Evolutionary conservation across 2,888 invertebrate genomes (phyloP), one percentile per base, ranked within the genome.

Genomic region (Steinernema scapterisci): DNA sequence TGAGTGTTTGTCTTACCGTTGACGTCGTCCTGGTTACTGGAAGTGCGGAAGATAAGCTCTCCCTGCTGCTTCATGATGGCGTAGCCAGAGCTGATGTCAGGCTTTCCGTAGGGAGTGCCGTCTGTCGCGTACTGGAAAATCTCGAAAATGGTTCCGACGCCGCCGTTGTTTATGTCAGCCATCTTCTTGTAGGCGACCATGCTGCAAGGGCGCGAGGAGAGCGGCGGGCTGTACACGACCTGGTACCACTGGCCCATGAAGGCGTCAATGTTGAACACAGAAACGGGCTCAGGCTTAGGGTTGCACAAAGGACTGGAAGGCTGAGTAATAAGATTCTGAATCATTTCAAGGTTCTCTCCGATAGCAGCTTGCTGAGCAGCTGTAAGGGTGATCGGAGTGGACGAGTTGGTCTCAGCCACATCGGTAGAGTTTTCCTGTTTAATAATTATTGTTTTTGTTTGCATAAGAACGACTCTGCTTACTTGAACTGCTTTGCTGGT

Each of bases 111-210:
- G 31, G 87, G 87, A 19, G 86, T 87, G 63, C 87, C 87, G 71
- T 86, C 87, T n/a, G 87, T 87, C 7, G 85, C 84, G 81, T 87
- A 88, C 79, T 87, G 87, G 76, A 88, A 88, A 51, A 85, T 83
- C 71, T 88, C 86, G 76, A 87, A 85, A 72, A 87, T 82, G 0
- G 78, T 45, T 19, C 81, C 81, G 52, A 82, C 78, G 19, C 83
- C 86, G 27, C 85, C 86, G 52, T 81, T 80, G 75, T 83, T 84
- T 19, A 84, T 82, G 74, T 86, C 85, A 25, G 80, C 80, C 73
- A 87, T 75, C 76, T 86, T 87, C 75, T 87, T 87, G 80, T 87
- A 87, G 48, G 84, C 81, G n/a, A 87, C 83, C 84, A 87, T 86
- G 63, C 83, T 83, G 82, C 87, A 87, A 23, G 87, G 85, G 46